Base-by-base conservation (phyloP, 1,140 invertebrate species). In the Drosophila micromelanica region DNA sequence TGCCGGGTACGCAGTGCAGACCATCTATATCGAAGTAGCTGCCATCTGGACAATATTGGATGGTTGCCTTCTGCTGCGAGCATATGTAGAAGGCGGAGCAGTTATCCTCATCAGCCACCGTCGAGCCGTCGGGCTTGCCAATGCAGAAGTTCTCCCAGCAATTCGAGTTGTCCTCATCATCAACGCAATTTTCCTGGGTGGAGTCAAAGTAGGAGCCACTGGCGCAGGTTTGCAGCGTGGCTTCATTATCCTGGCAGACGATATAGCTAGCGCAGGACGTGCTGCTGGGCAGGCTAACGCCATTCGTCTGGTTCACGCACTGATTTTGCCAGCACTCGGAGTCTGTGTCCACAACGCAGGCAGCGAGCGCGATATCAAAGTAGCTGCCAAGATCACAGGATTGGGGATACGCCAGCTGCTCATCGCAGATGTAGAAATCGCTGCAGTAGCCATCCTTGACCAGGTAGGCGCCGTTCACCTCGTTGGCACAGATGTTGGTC, bases 111-210 rank as follows among this genome's bases (percentile, higher is more conserved):
- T 90, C 68, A 0, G 49, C 60, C 6, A 81, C 43, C 23, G 23
- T 6, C 0, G 35, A 27, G 0, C 77, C 80, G 52, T 90, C 68
- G 1, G 8, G 1, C 15, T 73, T 54, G 37, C 46, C 70, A 55
- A 90, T 73, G 51, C 85, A 90, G 51, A 54, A 90, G 62, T 90
- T 90, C 42, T 68, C 64, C 85, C 85, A 90, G 40, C 84, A 87
- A 0, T 68, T 5, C 0, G 38, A 8, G 17, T 89, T 67, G 4
- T 43, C 51, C 3, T 51, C 37, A 42, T 91, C 90, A 1, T 51
- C 42, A 2, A 55, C 55, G 5, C 75, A 78, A 2, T 17, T 2
- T 17, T 11, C 46, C 0, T 13, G 0, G 1, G 7, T 30, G 0
- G 7, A 37, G 45, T 84, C 51, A 9, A 74, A 91, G 32, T 74